A percentile compares a stretch with the other conserved stretches of the same genome.
These are phyloP conservation scores for Aurelia sp. DNA, from an alignment of 30 jellyfish, hydroid and myxozoan species.

Conservation along the genomic window DNA sequence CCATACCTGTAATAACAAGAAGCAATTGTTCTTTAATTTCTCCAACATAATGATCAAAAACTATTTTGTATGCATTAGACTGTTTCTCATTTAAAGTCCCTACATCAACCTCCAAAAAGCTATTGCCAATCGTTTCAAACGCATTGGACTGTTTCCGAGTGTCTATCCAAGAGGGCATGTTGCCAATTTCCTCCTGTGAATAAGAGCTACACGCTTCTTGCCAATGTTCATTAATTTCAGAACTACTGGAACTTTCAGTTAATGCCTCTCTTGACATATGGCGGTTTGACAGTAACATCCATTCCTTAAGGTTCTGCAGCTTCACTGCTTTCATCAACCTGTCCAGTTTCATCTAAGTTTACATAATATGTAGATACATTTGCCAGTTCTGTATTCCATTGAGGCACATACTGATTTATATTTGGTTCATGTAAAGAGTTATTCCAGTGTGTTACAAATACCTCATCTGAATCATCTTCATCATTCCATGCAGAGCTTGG, in stretches of 20 bases:
- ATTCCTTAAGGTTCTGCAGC: neutral
- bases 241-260: neutral
- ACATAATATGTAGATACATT: constrained; percentile 14
- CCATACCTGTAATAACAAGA: constrained; percentile 25
- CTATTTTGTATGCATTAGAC: constrained; percentile 13
- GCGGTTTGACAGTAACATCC: neutral
- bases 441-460: constrained; percentile 35
- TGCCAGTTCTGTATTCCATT: constrained; percentile 44
- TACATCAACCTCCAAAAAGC: neutral
- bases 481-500: constrained; percentile 60
- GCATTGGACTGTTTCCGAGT: neutral
- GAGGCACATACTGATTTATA: neutral
- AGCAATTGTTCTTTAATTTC: neutral
- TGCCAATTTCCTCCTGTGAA: neutral
- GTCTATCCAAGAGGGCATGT: constrained; percentile 8
- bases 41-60: neutral
- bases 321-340: neutral
- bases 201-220: neutral
- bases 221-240: neutral
- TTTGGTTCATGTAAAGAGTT: constrained; percentile 16
- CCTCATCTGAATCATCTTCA: constrained; percentile 25
- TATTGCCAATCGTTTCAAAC: neutral
- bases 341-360: neutral
- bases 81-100: constrained; percentile 5
- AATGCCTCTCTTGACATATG: neutral